phyloP scores from a whole-genome alignment of 2,113 vertebrate species.

The Coptodon rendalli region DNA sequence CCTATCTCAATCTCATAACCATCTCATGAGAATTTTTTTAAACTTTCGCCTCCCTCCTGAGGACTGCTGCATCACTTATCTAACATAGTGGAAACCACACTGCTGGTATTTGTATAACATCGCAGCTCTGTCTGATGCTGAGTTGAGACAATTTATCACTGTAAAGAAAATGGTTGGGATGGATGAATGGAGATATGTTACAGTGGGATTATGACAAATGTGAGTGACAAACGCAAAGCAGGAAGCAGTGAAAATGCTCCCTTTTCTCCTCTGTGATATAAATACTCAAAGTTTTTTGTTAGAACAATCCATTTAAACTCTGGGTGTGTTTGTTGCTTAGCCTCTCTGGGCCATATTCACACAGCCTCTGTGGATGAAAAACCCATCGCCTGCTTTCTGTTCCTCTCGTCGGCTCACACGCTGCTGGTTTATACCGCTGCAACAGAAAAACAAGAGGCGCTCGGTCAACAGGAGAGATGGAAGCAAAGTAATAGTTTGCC shows the following conservation, averaged over 20 bases:
- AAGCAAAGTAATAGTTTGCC: background rate
- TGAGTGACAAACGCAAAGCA: background rate
- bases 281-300: conserved; percentile 39
- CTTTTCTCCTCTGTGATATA: conserved; percentile 56
- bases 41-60: background rate
- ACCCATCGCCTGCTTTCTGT: background rate
- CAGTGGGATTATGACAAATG: background rate
- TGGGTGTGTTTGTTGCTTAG: conserved; percentile 73
- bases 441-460: background rate
- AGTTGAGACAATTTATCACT: conserved; percentile 19
- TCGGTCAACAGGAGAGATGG: background rate
- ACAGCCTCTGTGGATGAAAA: conserved; percentile 37
- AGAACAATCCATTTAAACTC: conserved; percentile 52
- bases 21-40: background rate
- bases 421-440: background rate
- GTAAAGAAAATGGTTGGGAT: background rate
- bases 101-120: background rate
- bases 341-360: conserved; percentile 56
- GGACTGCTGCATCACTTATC: background rate
- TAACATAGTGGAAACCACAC: background rate
- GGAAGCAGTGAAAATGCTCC: background rate
- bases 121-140: background rate
- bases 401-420: background rate
- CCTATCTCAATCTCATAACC: background rate
- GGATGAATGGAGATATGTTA: conserved; percentile 3